Base-by-base conservation (phyloP, 1,140 invertebrate species). In the Brachionus asplanchnoidis region DNA sequence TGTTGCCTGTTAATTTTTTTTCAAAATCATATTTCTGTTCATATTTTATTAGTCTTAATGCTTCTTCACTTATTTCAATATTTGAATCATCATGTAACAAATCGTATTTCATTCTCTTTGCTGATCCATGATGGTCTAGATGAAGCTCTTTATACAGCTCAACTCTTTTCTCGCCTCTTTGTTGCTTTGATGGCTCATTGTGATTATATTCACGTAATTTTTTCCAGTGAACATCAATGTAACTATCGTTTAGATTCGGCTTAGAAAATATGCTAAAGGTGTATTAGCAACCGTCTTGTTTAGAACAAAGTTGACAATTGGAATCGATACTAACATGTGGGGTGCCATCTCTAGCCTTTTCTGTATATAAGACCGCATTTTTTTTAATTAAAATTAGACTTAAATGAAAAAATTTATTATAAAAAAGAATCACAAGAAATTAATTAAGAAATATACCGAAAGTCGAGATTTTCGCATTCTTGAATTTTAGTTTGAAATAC, bases 61-160 rank as follows among this genome's bases (percentile, higher is more conserved):
- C 66, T 36, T 36, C 66, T 70, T 70, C 66, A 17, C 66, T 70
- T 32, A 70, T 70, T 14, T 70, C 66, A 40, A 40, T 14, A 36
- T 36, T 70, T 70, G 66, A 70, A 40, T 36, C 26, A 36, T 70
- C 66, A 36, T 70, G 66, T 14, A 70, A 17, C 28, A 70, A 70
- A 40, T 70, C 66, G 17, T 70, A 70, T 70, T 70, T 70, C 66
- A 70, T 70, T 36, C 66, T 70, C 32, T 70, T 70, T 70, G 66
- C 66, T 32, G 66, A 70, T 70, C 66, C 66, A 36, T 70, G 26
- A 70, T 70, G 66, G 9, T 70, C 66, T 36, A 70, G 66, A 36
- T 14, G 32, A 36, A 70, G 66, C 17, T 70, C 66, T 40, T 17
- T 70, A 36, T 70, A 14, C 11, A 70, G 32, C 66, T 70, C 32